Evolutionary conservation across 1,140 invertebrate genomes (phyloP).

Genomic region (Diorhabda elongata): DNA sequence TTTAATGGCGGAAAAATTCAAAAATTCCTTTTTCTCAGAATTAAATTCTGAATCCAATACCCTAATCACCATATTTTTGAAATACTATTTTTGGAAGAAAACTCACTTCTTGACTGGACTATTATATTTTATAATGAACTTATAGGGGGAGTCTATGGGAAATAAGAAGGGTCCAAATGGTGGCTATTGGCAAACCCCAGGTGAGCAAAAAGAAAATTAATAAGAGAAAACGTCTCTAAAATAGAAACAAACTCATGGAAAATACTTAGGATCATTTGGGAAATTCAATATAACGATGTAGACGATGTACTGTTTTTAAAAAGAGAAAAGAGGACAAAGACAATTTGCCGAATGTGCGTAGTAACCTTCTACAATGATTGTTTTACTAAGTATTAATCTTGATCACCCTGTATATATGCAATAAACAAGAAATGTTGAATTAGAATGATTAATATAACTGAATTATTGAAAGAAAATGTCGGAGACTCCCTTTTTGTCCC

Average conservation of each 20-base stretch:
- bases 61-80: no score
- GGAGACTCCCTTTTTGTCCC: no score
- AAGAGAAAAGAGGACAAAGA: slow-evolving; percentile 4
- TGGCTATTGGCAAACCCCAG: background rate
- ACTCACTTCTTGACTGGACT: no score
- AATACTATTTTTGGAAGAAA: no score
- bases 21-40: no score
- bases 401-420: background rate
- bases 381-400: slow-evolving; percentile 3
- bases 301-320: background rate
- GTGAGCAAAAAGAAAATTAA: background rate
- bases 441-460: no score
- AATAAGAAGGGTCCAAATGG: slow-evolving; percentile 4
- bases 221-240: background rate
- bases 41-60: no score
- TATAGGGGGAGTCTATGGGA: background rate
- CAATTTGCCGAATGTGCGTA: background rate
- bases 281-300: background rate
- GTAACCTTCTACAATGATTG: background rate
- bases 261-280: background rate
- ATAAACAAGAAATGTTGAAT: background rate
- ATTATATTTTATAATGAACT: slow-evolving; percentile 10
- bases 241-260: background rate
- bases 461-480: no score
- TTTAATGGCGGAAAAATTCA: no score